A percentile compares a stretch with the other conserved stretches of the same genome.
Evolutionary conservation across 2,797 vertebrate genomes (phyloP).

Genomic region (Characodon lateralis): DNA sequence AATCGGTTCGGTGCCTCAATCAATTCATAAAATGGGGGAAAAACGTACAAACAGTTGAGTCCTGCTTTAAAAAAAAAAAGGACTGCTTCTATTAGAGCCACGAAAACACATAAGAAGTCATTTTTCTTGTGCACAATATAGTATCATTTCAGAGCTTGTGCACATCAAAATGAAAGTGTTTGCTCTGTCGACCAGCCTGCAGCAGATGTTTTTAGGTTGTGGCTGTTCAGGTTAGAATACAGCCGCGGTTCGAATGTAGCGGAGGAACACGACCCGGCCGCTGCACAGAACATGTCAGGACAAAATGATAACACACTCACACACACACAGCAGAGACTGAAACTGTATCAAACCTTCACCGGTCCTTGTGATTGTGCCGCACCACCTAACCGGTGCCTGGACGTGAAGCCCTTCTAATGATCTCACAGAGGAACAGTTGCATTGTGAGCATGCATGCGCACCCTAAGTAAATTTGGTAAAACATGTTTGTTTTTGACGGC

Average conservation of each 20-base stretch:
- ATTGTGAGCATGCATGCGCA: constrained; percentile 42
- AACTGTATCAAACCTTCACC: not conserved
- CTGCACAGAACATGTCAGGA: not conserved
- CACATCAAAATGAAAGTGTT: constrained; percentile 3
- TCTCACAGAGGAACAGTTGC: constrained; percentile 42
- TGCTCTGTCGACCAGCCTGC: not conserved
- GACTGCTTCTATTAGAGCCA: constrained; percentile 11
- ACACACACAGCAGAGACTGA: not conserved
- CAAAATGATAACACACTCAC: not conserved
- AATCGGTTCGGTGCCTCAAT: not conserved
- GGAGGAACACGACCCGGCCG: not conserved
- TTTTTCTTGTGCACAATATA: not conserved
- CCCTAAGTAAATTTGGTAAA: constrained; percentile 27
- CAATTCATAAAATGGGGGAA: not conserved
- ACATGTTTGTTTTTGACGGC: constrained; percentile 35
- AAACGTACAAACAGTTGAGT: constrained; percentile 11
- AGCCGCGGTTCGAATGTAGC: not conserved
- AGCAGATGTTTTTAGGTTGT: constrained; percentile 13
- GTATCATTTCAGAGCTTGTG: not conserved
- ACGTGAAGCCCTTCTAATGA: constrained; percentile 39
- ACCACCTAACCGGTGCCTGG: constrained; percentile 22
- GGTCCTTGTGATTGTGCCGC: constrained; percentile 4
- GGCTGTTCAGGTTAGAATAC: not conserved
- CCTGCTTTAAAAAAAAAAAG: constrained; percentile 1
- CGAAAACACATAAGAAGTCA: not conserved